Conservation (phyloP, 1,140 invertebrate species). For the Drosophila sp. region DNA sequence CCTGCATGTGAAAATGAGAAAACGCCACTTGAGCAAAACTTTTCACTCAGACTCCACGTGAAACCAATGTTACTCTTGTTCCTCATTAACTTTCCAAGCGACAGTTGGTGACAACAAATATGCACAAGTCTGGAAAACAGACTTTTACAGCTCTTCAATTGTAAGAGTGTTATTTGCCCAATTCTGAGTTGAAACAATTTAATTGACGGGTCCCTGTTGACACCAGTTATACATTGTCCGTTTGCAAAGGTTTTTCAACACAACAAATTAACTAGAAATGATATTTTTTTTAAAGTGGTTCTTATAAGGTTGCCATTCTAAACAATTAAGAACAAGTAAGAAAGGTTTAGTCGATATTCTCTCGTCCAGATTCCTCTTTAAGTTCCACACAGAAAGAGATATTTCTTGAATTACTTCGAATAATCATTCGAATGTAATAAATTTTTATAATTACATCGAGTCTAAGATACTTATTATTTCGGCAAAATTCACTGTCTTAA, state of each 20-base stretch:
- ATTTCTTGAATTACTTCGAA: too few species aligned
- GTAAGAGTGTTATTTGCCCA: not conserved
- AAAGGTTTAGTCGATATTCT: too few species aligned
- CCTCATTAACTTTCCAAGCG: slow-evolving; percentile 48
- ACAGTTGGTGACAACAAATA: slow-evolving; percentile 28
- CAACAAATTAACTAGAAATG: not conserved
- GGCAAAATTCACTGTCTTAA: too few species aligned
- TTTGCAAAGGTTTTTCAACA: not conserved
- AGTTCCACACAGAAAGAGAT: too few species aligned
- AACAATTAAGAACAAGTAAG: too few species aligned
- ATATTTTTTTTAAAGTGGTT: too few species aligned
- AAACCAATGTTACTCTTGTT: slow-evolving; percentile 31
- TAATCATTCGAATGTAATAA: too few species aligned
- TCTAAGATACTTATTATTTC: too few species aligned
- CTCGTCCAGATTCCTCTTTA: too few species aligned
- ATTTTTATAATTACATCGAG: too few species aligned
- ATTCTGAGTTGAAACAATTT: not conserved
- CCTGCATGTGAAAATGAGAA: slow-evolving; percentile 46
- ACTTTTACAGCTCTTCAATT: slow-evolving; percentile 7
- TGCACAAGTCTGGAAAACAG: slow-evolving; percentile 2
- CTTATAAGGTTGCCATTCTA: too few species aligned
- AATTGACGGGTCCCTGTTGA: not conserved
- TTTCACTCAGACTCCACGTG: slow-evolving; percentile 25
- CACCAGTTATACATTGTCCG: not conserved
- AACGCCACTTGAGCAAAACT: slow-evolving; percentile 52